Base-by-base conservation (phyloP, 2,888 invertebrate genomes). In the Agonopterix subpropinquella region DNA sequence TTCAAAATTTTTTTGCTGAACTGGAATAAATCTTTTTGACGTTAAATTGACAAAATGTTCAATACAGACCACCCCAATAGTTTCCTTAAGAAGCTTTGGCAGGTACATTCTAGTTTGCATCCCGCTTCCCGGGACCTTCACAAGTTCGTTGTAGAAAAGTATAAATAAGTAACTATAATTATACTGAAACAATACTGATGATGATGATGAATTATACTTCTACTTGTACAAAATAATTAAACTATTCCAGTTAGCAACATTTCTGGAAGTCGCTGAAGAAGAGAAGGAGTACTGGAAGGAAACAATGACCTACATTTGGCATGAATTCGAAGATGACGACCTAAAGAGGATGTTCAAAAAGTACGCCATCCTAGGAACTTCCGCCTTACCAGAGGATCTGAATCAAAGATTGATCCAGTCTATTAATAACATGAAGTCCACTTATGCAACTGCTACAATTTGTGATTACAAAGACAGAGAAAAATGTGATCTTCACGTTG, bases 361-460 rank as follows among this genome's bases (percentile, higher is more conserved):
- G 51, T 89, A 94, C 37, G 90, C 94, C 0, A 84, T 92, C 43
- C 84, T 96, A 8, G 96, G 96, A 0, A 89, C 91, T 1, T 90
- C 94, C 0, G 95, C 94, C 0, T 80, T 97, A n/a, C 90, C 94
- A 0, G 92, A 93, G 56, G 91, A 92, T 44, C 83, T 92, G 56
- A 91, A 90, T 57, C 89, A 90, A 45, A 89, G 92, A 44, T 80
- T 92, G 8, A 89, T 92, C 45, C 89, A 89, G 56, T 90, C 91
- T 0, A 76, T 92, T 8, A 92, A 90, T 41, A 90, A 92, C 11
- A 96, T 96, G 96, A 89, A 93, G 66, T 88, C 91, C 0, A 92
- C 91, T 11, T 96, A 94, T 67, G 92, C 94, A 0, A 95, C 90
- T 47, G 93, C 95, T 0, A 94, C 93, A 53, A 91, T 96, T 10